Conservation (phyloP, 2,888 invertebrate species). For the Chromoteleia sp. region DNA sequence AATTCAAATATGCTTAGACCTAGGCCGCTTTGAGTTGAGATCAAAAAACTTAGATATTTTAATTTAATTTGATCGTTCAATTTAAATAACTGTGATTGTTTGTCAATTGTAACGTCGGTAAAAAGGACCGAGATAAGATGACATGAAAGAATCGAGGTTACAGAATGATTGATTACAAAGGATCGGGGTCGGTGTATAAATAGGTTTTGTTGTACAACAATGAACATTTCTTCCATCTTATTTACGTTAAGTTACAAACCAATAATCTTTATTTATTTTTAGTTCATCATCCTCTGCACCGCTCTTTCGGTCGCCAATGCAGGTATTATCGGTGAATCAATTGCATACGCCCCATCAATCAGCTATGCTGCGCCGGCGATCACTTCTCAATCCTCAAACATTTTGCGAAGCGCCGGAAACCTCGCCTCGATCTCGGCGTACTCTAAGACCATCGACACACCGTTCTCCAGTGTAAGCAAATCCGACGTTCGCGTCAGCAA, state of each 20-base stretch:
- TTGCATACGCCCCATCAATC: slow-evolving; percentile 61
- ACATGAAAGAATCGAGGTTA: too few species aligned
- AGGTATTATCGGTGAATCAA: slow-evolving; percentile 71
- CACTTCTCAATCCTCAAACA: slow-evolving; percentile 81
- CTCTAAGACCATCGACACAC: slow-evolving; percentile 89
- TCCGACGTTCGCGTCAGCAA: slow-evolving; percentile 89
- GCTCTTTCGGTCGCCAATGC: slow-evolving; percentile 76
- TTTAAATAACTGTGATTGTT: too few species aligned
- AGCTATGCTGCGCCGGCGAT: slow-evolving; percentile 72
- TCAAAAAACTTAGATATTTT: too few species aligned
- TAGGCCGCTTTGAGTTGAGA: too few species aligned
- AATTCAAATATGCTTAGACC: too few species aligned
- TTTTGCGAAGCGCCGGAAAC: slow-evolving; percentile 87
- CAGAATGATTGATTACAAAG: too few species aligned
- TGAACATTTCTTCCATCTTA: not conserved
- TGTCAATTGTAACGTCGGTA: too few species aligned
- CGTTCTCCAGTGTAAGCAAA: slow-evolving; percentile 88
- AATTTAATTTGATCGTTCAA: too few species aligned
- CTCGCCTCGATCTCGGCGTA: slow-evolving; percentile 88
- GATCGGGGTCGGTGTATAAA: too few species aligned
- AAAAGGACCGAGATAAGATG: too few species aligned
- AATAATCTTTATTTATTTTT: slow-evolving; percentile 11
- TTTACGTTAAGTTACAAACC: too few species aligned
- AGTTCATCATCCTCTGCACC: slow-evolving; percentile 59
- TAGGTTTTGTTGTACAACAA: too few species aligned